A percentile compares a stretch with the other conserved stretches of the same genome.
Conservation (phyloP, 2,888 invertebrate genomes). For the Lycaena phlaeas region DNA sequence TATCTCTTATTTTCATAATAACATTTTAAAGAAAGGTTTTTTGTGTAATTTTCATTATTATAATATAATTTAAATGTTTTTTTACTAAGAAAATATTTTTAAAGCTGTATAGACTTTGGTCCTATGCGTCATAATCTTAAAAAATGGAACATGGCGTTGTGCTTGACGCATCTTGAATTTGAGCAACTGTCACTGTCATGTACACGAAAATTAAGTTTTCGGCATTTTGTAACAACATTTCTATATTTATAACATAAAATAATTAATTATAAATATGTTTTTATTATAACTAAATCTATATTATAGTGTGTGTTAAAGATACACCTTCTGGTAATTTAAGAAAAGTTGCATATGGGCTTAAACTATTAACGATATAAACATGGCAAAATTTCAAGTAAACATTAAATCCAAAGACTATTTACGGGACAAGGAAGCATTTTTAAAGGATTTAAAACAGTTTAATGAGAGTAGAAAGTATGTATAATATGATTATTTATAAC, state of each 20-base stretch:
- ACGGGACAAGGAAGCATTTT: conserved; percentile 84
- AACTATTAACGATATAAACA: conserved; percentile 27
- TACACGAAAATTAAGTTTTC: conserved; percentile 13
- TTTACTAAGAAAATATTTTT: too few relatives aligned
- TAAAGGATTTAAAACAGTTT: conserved; percentile 90
- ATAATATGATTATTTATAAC: conserved; percentile 2
- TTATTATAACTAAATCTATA: background rate
- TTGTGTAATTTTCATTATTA: too few relatives aligned
- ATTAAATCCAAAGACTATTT: conserved; percentile 78
- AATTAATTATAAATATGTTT: background rate
- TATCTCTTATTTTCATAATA: too few relatives aligned
- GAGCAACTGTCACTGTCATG: conserved; percentile 22
- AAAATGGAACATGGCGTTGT: background rate
- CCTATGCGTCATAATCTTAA: background rate
- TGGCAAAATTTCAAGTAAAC: conserved; percentile 67
- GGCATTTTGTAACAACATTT: conserved; percentile 10
- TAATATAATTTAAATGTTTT: too few relatives aligned
- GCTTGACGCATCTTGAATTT: background rate
- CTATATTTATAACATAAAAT: background rate
- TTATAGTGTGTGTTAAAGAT: background rate
- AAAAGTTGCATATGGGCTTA: background rate
- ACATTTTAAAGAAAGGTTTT: too few relatives aligned
- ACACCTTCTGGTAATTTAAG: background rate
- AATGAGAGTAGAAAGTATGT: conserved; percentile 94
- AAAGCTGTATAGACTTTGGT: background rate